Evolutionary conservation across 2,797 vertebrate genomes (phyloP), one percentile per base, ranked within the genome.

Genomic region (Zenarchopterus dispar): DNA sequence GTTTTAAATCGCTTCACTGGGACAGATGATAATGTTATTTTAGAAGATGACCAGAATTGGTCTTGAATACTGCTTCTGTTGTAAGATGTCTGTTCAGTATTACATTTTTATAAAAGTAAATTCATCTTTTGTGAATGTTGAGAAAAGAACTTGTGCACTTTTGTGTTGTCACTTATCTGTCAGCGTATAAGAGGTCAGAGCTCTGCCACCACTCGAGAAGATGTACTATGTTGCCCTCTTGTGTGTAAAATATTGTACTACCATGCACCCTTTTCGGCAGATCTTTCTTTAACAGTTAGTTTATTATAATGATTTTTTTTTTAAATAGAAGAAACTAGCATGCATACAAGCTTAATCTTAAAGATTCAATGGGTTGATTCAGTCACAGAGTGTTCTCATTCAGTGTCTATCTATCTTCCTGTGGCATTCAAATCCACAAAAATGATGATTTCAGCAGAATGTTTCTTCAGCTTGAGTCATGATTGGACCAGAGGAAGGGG

Each of bases 401-500:
- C 13, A 54, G 51, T 56, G 39, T 43, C 36, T 15, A 16, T 47
- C 26, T 28, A 22, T 63, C 45, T 23, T 19, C 65, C 28, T 77
- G 63, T 70, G 66, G 47, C 61, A n/a, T 58, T 50, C 47, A 50
- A 67, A 62, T 39, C 36, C 36, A 39, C 36, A 39, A 39, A 39
- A 39, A 39, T 39, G 36, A 67, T 7, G 6, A 59, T 80, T 78
- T 83, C 53, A 82, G 74, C 65, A 62, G 54, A 77, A 54, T n/a
- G 42, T 74, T 62, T 74, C 59, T 48, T 58, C 62, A 56, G 61
- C 69, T 19, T 67, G 62, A 71, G 73, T 62, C 65, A 46, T 87
- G 84, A 91, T 85, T 89, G 88, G 88, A 70, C 62, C 50, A 88
- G 56, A 75, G 53, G 31, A 73, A 62, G 86, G 80, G 82, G 86